A percentile compares a stretch with the other conserved stretches of the same genome.
phyloP scores from a whole-genome alignment of 2,797 vertebrate genomes.

The Gymnocypris eckloni region DNA sequence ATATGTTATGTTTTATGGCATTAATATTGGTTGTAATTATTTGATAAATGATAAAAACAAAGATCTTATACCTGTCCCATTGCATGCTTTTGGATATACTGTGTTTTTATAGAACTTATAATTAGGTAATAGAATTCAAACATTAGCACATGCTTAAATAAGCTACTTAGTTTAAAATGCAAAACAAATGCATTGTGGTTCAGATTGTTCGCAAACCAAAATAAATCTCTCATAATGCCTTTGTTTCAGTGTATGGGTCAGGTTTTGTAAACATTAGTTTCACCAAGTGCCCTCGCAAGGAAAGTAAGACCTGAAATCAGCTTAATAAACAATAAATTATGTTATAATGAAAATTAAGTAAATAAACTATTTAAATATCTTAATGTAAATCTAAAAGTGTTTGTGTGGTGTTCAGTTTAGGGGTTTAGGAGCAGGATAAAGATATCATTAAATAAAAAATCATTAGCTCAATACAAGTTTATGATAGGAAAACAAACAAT shows the following conservation, averaged over 20 bases:
- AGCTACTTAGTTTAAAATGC: slow-evolving; percentile 39
- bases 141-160: slow-evolving; percentile 47
- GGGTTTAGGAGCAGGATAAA: not conserved
- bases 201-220: slow-evolving; percentile 18
- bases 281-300: not conserved
- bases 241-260: slow-evolving; percentile 17
- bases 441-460: not conserved
- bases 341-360: not conserved
- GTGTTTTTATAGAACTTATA: not conserved
- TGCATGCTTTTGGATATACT: not conserved
- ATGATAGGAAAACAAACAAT: slow-evolving; percentile 6
- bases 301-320: not conserved
- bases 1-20: not conserved
- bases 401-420: not conserved
- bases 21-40: not conserved
- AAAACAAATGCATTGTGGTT: slow-evolving; percentile 22
- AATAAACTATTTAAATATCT: not conserved
- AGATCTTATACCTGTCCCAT: not conserved
- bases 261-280: not conserved
- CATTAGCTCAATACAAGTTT: not conserved
- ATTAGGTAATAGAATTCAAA: slow-evolving; percentile 17
- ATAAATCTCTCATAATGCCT: slow-evolving; percentile 20
- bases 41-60: not conserved
- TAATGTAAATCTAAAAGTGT: not conserved
- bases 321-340: not conserved